Base-by-base conservation (phyloP, 2,113 vertebrate species). In the Myanophis thanlyinensis region DNA sequence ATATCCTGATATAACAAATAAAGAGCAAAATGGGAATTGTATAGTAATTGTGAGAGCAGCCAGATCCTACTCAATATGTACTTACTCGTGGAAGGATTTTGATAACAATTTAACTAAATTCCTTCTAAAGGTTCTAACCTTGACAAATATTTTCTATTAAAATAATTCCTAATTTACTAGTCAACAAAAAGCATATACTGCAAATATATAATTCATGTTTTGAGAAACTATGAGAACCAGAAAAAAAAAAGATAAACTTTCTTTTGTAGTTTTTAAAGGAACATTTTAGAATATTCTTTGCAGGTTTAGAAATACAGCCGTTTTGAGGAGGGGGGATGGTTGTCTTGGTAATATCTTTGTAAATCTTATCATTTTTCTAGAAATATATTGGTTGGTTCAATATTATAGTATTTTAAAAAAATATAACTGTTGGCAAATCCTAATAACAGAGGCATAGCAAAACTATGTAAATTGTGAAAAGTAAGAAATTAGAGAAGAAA, bases 161-260 rank as follows among this genome's bases (percentile, higher is more conserved):
- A 89, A 13, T 56, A 85, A 25, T 59, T 35, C 4, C 47, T 12
- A 4, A 91, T 51, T 9, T 0, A 87, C 56, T 0, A 89, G 2
- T 3, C 20, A 90, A 0, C 4, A 49, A 11, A 15, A 53, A 53
- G 73, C 62, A 0, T 0, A 0, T 0, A 0, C 53, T 89, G 51
- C 40, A 47, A 92, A 3, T 27, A 49, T 27, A 0, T 11, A 54
- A 23, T 22, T 0, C 48, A 89, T 11, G 0, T 0, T 48, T 15
- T 44, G 48, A 2, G 89, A 53, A 30, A 89, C 0, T 67, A 87
- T 92, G 13, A 94, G 89, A 94, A 93, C 93, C 46, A 84, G 93
- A 93, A 67, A 27, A 67, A n/a, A 53, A n/a, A 67, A 49, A 88
- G 25, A 13, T 59, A 20, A 49, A 5, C 18, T 84, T 85, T 85